Percentiles rank a stretch among this genome's conserved stretches.
Conservation (phyloP, 2,888 invertebrate species). For the Ormia ochracea region DNA sequence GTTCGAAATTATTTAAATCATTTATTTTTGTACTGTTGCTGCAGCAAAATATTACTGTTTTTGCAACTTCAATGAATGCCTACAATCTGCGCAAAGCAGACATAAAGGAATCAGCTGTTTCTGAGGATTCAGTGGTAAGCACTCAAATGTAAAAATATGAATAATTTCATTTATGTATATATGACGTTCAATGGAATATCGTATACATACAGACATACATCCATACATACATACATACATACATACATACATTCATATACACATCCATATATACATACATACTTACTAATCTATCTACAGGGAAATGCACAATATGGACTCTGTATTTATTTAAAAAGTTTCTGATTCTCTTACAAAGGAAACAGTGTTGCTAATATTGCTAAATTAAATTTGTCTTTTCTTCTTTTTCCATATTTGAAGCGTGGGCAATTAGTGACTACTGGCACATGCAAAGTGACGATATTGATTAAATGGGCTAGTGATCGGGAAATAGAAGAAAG, state of each 20-base stretch:
- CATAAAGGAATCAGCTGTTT: constrained; percentile 58
- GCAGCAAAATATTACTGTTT: constrained; percentile 37
- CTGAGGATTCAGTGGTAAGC: constrained; percentile 58
- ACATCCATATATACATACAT: not conserved
- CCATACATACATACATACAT: not conserved
- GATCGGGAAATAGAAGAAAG: too few relatives aligned
- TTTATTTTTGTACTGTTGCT: constrained; percentile 8
- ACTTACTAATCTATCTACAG: too few relatives aligned
- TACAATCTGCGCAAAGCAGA: constrained; percentile 32
- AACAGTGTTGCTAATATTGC: constrained; percentile 14
- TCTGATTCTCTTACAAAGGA: not conserved
- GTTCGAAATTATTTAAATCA: not conserved
- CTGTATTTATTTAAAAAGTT: not conserved
- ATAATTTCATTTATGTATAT: too few relatives aligned
- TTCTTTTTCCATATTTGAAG: not conserved
- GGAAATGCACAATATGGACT: too few relatives aligned
- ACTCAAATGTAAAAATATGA: too few relatives aligned
- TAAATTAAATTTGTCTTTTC: not conserved
- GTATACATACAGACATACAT: too few relatives aligned
- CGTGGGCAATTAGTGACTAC: too few relatives aligned
- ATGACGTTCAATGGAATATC: too few relatives aligned
- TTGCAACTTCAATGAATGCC: constrained; percentile 17
- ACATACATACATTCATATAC: not conserved
- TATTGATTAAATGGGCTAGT: too few relatives aligned
- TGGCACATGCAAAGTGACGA: too few relatives aligned